phyloP scores from a whole-genome alignment of 2,113 vertebrate genomes.

The Dicentrarchus labrax region DNA sequence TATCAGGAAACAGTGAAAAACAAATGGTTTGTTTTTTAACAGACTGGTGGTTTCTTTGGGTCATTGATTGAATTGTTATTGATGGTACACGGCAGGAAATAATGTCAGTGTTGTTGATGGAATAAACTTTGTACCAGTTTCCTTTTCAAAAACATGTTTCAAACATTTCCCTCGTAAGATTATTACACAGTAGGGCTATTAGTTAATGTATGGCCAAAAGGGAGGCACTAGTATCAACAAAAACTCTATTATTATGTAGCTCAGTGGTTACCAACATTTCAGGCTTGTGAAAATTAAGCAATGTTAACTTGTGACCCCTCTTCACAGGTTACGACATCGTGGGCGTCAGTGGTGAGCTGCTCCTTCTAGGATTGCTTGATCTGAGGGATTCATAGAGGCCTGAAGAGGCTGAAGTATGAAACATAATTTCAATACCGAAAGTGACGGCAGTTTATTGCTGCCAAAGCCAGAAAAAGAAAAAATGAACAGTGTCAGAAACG shows the following conservation, averaged over 20 bases:
- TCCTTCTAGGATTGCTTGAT: too few species aligned
- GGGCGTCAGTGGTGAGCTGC: too few species aligned
- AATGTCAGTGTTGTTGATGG: background rate
- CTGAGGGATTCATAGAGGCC: too few species aligned
- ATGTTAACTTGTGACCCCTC: background rate
- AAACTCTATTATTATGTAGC: background rate
- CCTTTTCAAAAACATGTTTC: background rate
- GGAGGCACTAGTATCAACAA: background rate
- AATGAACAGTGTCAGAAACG: too few species aligned
- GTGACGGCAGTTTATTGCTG: too few species aligned
- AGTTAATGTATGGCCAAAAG: background rate
- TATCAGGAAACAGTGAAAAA: constrained; percentile 5
- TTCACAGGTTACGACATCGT: background rate
- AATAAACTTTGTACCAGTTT: background rate
- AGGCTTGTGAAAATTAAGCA: background rate
- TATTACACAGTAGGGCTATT: background rate
- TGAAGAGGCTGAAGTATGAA: too few species aligned
- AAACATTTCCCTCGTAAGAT: background rate
- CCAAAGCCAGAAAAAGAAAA: too few species aligned
- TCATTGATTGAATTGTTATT: background rate
- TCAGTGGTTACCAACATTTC: background rate
- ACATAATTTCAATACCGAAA: too few species aligned
- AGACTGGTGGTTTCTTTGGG: background rate
- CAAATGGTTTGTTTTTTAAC: background rate
- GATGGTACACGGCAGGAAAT: background rate